Base-by-base conservation (phyloP, 2,113 vertebrate genomes). In the Eurystomus gularis region DNA sequence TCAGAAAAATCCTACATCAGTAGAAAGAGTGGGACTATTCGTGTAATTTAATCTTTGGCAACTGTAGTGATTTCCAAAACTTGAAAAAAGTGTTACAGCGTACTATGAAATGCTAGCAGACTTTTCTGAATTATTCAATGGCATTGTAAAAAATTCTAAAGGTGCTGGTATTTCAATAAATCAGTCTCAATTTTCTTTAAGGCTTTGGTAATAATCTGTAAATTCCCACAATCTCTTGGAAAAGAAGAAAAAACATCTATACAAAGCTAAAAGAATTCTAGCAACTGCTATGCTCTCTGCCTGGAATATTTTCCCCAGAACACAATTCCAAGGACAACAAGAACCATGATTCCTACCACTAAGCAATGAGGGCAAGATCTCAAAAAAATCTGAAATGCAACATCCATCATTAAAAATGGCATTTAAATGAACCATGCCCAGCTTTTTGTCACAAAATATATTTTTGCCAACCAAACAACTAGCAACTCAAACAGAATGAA, bases 291-390 rank as follows among this genome's bases (percentile, higher is more conserved):
- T 82, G 11, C 79, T 82, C 35, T 72, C 33, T 69, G 69, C 51
- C 81, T 87, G 31, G 73, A 93, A 87, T 95, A 85, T 51, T 86
- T 86, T 80, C 52, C 52, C 49, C 39, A 62, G 52, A 87, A 87
- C 10, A 71, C 20, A 93, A 60, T 42, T 96, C 91, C 93, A 97
- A 94, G 58, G 61, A 87, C 64, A 92, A 96, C 71, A 95, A 88
- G 81, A 83, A 60, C 14, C 24, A 82, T 7, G 9, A 84, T 42
- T 89, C 51, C 37, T 76, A 95, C 61, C 1, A 2, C 77, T 82
- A 84, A 88, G 68, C 12, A 39, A 61, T 16, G 21, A 97, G 12
- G 33, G 80, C 51, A 92, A 62, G 40, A 62, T 61, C 37, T 95
- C 51, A 83, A 92, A 76, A 42, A 94, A 84, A 39, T 72, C 23